Evolutionary conservation across 2,888 invertebrate species (phyloP).

Genomic region (Nycteola revayana): DNA sequence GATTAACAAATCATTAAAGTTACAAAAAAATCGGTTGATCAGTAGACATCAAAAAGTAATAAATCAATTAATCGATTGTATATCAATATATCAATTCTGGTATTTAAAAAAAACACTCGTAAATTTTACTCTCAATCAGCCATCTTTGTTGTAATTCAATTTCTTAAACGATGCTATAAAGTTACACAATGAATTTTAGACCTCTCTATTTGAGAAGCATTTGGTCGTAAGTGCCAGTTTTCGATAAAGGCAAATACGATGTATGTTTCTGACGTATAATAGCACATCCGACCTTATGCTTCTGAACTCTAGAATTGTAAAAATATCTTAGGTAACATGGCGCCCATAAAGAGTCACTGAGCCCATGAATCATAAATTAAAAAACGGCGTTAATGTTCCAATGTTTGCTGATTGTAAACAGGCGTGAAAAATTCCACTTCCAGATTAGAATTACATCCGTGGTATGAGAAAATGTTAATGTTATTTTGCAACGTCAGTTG

Average conservation of each 20-base stretch:
- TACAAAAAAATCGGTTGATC: no score
- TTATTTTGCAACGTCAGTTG: no score
- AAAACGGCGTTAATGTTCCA: slow-evolving; percentile 20
- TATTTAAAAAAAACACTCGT: background rate
- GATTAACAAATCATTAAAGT: slow-evolving; percentile 3
- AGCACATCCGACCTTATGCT: no score
- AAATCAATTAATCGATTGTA: no score
- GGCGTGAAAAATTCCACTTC: slow-evolving; percentile 29
- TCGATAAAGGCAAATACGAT: no score
- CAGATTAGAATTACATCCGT: slow-evolving; percentile 25
- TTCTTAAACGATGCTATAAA: slow-evolving; percentile 10
- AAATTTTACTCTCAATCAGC: slow-evolving; percentile 3
- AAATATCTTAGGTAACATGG: no score
- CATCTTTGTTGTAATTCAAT: slow-evolving; percentile 3
- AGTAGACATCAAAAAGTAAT: no score
- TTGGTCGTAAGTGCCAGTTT: no score
- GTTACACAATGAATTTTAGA: slow-evolving; percentile 8
- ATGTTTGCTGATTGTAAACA: slow-evolving; percentile 16
- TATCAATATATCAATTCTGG: no score
- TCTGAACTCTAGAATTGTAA: no score
- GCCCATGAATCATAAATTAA: slow-evolving; percentile 25
- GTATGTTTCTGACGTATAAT: no score
- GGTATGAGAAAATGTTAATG: slow-evolving; percentile 43
- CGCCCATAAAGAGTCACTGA: slow-evolving; percentile 14
- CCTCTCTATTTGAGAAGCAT: no score